Conservation (phyloP, 2,888 invertebrate genomes). For the Tetanocera ferruginea region DNA sequence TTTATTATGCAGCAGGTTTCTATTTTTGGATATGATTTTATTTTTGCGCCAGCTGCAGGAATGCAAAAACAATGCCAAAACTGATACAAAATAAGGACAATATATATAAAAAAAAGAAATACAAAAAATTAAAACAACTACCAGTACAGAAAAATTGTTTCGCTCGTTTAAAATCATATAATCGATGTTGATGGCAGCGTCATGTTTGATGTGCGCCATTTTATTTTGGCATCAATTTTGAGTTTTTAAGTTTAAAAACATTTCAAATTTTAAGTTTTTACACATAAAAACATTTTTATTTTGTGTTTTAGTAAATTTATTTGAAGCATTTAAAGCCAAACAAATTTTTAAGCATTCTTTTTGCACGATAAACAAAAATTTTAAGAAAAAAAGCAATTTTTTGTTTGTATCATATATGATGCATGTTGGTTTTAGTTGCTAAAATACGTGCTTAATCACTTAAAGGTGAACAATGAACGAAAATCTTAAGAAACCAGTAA, state of each 20-base stretch:
- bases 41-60: constrained; percentile 10
- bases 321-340: no score
- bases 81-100: neutral
- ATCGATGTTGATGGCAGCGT: constrained; percentile 12
- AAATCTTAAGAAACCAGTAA: no score
- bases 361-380: no score
- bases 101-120: no score
- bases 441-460: no score
- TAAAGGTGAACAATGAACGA: no score
- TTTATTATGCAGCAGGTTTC: neutral
- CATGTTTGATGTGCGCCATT: constrained; percentile 13
- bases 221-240: neutral
- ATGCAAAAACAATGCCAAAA: neutral
- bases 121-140: neutral
- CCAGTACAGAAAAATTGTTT: constrained; percentile 1
- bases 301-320: no score
- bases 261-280: neutral
- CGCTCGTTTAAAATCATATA: constrained; percentile 30
- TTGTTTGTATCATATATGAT: no score
- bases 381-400: no score
- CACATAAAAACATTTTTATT: neutral
- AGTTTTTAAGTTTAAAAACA: neutral
- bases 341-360: no score
- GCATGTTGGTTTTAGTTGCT: no score
- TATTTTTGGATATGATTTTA: neutral